A percentile compares a stretch with the other conserved stretches of the same genome.
Conservation (phyloP, 2,797 vertebrate species). For the Tadarida brasiliensis region DNA sequence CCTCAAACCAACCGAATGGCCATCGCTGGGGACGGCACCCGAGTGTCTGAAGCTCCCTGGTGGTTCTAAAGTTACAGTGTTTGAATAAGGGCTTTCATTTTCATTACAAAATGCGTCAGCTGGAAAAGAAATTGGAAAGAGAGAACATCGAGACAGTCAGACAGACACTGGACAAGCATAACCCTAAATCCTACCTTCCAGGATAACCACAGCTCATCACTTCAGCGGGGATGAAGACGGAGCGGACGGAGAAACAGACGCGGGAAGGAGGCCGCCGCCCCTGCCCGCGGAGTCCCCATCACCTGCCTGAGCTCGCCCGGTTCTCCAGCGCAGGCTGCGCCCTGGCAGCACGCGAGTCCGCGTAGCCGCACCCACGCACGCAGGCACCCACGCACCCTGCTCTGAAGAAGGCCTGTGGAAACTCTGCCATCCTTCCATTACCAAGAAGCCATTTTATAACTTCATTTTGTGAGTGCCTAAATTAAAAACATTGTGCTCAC, state of each 20-base stretch:
- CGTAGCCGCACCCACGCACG: accelerated
- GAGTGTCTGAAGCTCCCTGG: not conserved
- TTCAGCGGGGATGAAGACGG: not conserved
- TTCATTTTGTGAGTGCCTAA: slow-evolving; percentile 32
- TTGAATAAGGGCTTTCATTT: not conserved
- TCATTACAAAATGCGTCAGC: not conserved
- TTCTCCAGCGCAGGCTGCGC: not conserved
- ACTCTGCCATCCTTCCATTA: not conserved
- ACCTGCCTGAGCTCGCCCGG: not conserved
- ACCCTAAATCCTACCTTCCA: slow-evolving; percentile 2
- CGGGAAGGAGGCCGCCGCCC: not conserved
- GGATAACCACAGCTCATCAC: not conserved
- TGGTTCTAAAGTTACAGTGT: not conserved
- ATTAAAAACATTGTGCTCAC: slow-evolving; percentile 54
- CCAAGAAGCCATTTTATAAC: not conserved
- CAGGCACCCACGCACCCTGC: accelerated
- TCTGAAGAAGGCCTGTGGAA: not conserved
- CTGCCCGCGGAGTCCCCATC: not conserved
- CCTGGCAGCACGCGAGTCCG: accelerated
- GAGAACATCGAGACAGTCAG: not conserved
- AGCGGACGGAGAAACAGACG: not conserved
- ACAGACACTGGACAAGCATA: not conserved
- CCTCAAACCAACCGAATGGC: not conserved
- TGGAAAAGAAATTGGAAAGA: not conserved
- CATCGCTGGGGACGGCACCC: not conserved